Conservation (phyloP, 2,888 invertebrate genomes). For the Cephus pulcher region DNA sequence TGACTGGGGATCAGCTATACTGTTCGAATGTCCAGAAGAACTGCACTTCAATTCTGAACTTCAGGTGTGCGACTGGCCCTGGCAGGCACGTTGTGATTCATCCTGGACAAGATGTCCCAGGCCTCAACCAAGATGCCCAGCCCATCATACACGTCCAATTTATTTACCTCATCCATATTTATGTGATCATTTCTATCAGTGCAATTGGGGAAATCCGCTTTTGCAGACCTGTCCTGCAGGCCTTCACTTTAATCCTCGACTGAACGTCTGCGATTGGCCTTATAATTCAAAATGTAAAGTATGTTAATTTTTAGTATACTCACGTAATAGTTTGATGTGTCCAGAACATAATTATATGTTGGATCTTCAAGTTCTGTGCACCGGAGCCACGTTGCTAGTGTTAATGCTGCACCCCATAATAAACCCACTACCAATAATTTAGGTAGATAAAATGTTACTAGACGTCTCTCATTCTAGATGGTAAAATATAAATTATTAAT, state of each 20-base stretch:
- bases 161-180: constrained; percentile 31
- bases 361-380: constrained; percentile 90
- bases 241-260: constrained; percentile 28
- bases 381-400: constrained; percentile 90
- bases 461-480: constrained; percentile 85
- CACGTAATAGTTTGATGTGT: constrained; percentile 86
- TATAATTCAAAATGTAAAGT: constrained; percentile 30
- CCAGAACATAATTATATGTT: constrained; percentile 90
- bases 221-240: constrained; percentile 31
- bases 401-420: constrained; percentile 88
- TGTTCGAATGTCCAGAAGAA: constrained; percentile 35
- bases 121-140: constrained; percentile 28
- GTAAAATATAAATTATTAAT: not conserved
- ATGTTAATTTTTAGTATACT: constrained; percentile 56
- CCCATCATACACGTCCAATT: constrained; percentile 21
- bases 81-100: constrained; percentile 32
- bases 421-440: constrained; percentile 89
- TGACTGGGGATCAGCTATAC: constrained; percentile 33
- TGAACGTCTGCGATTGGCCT: constrained; percentile 35
- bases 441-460: constrained; percentile 89
- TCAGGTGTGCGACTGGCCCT: constrained; percentile 39
- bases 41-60: constrained; percentile 38
- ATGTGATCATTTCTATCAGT: constrained; percentile 36
- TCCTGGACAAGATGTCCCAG: constrained; percentile 31
- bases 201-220: constrained; percentile 31